phyloP scores from a whole-genome alignment of 2,113 vertebrate genomes.

The Oncorhynchus clarkii region DNA sequence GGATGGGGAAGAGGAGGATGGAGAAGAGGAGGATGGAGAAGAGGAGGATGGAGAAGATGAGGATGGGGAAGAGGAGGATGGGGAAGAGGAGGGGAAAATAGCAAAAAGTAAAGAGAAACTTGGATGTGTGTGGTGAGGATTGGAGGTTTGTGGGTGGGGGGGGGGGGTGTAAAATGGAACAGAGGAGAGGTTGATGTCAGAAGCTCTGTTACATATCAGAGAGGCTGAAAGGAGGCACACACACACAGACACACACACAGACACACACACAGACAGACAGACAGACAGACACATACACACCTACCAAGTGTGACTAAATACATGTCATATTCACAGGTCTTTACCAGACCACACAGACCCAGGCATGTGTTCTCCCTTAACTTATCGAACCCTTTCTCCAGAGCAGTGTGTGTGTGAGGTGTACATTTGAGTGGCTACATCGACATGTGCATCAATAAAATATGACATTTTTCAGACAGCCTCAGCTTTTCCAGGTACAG shows the following conservation, averaged over 20 bases:
- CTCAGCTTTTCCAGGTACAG: no score
- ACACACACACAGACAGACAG: no score
- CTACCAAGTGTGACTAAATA: slow-evolving; percentile 24
- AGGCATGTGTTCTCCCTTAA: slow-evolving; percentile 15
- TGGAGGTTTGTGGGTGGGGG: background rate
- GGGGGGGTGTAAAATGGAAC: background rate
- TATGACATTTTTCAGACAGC: no score
- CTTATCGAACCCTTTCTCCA: background rate
- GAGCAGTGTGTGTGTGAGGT: background rate
- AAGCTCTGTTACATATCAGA: no score
- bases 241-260: no score
- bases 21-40: no score
- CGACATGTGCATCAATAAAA: no score
- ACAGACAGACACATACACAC: background rate
- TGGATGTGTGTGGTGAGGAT: background rate
- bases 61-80: no score
- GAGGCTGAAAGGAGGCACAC: no score
- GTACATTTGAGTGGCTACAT: background rate
- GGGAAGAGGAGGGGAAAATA: background rate
- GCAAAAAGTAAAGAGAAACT: background rate
- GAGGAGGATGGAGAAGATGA: no score
- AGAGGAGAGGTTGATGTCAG: background rate
- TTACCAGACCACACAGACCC: slow-evolving; percentile 37
- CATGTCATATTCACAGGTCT: slow-evolving; percentile 7
- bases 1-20: no score